phyloP scores from a whole-genome alignment of 2,113 vertebrate species.

The Hydrolagus affinis region DNA sequence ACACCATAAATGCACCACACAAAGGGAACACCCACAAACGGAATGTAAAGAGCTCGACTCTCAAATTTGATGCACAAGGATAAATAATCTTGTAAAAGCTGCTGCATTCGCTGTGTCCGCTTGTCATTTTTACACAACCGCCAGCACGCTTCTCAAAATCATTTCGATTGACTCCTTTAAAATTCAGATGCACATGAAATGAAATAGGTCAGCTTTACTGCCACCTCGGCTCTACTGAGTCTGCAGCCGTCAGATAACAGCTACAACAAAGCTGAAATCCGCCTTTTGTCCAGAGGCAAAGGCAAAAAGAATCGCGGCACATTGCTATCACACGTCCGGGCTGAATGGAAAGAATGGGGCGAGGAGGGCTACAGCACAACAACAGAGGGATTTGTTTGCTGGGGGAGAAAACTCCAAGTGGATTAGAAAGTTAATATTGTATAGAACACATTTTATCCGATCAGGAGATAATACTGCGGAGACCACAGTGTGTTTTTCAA shows the following conservation, averaged over 20 bases:
- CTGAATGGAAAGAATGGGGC: neutral
- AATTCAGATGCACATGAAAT: neutral
- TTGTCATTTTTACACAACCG: too few species aligned
- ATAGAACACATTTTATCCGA: neutral
- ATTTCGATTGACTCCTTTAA: too few species aligned
- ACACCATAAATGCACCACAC: too few species aligned
- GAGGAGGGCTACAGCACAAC: neutral
- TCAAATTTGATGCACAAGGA: too few species aligned
- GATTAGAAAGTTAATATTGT: neutral
- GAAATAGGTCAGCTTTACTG: neutral
- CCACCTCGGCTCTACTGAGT: too few species aligned
- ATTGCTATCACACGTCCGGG: neutral
- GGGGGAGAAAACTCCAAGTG: neutral
- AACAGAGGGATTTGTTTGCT: neutral
- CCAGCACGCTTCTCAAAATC: too few species aligned
- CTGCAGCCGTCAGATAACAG: neutral
- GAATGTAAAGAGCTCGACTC: too few species aligned
- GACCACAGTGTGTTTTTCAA: neutral
- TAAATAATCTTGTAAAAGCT: too few species aligned
- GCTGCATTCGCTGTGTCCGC: too few species aligned
- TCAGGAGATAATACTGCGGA: neutral
- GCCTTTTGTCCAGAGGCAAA: neutral
- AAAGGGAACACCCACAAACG: too few species aligned
- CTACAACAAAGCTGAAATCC: neutral
- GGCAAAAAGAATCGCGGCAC: neutral